Percentiles rank a stretch among this genome's conserved stretches.
Evolutionary conservation across 2,888 invertebrate genomes (phyloP).

Genomic region (Chorisops tibialis): DNA sequence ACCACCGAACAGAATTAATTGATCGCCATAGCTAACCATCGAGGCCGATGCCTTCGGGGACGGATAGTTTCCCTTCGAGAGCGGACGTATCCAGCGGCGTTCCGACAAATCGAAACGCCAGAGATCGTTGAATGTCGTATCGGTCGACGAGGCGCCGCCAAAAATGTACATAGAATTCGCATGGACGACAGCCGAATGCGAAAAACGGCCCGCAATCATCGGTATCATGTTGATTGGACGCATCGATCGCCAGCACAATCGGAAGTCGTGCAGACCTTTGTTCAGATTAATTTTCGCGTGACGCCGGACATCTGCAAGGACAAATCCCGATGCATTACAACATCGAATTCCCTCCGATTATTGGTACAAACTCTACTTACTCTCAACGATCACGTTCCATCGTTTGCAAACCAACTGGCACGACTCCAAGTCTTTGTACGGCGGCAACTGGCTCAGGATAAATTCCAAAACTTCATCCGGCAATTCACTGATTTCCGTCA

Average conservation of each 20-base stretch:
- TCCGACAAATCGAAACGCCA: constrained; percentile 89
- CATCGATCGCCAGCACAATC: constrained; percentile 70
- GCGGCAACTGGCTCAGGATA: constrained; percentile 82
- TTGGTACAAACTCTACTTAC: constrained; percentile 53
- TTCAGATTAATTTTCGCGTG: constrained; percentile 71
- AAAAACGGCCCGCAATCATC: constrained; percentile 86
- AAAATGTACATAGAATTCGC: constrained; percentile 90
- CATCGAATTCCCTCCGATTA: not conserved
- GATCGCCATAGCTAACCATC: constrained; percentile 81
- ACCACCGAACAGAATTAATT: constrained; percentile 86
- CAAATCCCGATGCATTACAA: constrained; percentile 2
- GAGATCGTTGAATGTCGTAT: constrained; percentile 94
- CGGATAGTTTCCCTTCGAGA: constrained; percentile 83
- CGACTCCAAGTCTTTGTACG: constrained; percentile 84
- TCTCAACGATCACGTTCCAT: constrained; percentile 80
- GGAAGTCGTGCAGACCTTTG: constrained; percentile 72
- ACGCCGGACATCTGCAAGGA: constrained; percentile 67
- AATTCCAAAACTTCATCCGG: constrained; percentile 94
- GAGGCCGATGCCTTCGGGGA: constrained; percentile 94
- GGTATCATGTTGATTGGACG: constrained; percentile 59
- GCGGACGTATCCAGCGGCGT: constrained; percentile 78
- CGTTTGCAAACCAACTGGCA: constrained; percentile 82
- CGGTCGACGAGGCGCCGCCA: constrained; percentile 91
- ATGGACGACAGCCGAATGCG: constrained; percentile 82
- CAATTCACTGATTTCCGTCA: constrained; percentile 61